phyloP scores from a whole-genome alignment of 2,888 invertebrate species.

The Euproctis similis region DNA sequence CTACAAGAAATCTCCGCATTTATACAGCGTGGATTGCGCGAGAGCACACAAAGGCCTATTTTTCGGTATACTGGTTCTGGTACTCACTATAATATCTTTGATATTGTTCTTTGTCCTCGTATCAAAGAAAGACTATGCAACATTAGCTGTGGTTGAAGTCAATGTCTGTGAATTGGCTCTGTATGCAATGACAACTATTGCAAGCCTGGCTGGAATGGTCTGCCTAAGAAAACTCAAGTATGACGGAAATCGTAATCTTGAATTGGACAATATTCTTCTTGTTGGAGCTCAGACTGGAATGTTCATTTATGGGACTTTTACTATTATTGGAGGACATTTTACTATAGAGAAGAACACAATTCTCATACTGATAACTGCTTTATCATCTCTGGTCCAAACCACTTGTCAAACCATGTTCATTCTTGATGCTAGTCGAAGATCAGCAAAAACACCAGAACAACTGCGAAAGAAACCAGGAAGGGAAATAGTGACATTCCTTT shows the following conservation, averaged over 20 bases:
- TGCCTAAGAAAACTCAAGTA: slow-evolving; percentile 90
- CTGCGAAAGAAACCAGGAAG: slow-evolving; percentile 91
- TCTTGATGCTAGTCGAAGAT: slow-evolving; percentile 90
- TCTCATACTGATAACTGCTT: slow-evolving; percentile 87
- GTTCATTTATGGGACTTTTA: slow-evolving; percentile 94
- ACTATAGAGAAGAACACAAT: slow-evolving; percentile 87
- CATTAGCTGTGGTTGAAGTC: slow-evolving; percentile 90
- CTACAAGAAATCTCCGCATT: slow-evolving; percentile 88
- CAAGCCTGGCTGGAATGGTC: slow-evolving; percentile 91
- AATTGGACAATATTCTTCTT: slow-evolving; percentile 91
- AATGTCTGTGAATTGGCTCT: slow-evolving; percentile 91
- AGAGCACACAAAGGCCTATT: slow-evolving; percentile 95
- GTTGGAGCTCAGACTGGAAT: slow-evolving; percentile 96
- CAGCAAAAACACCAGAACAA: slow-evolving; percentile 87
- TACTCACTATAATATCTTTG: slow-evolving; percentile 92
- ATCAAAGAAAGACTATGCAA: slow-evolving; percentile 85
- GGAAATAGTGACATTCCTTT: slow-evolving; percentile 93
- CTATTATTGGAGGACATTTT: slow-evolving; percentile 94
- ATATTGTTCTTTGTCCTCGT: slow-evolving; percentile 94
- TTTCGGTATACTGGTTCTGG: slow-evolving; percentile 90
- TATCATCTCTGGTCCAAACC: slow-evolving; percentile 91
- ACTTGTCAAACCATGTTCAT: slow-evolving; percentile 94
- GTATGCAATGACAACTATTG: slow-evolving; percentile 89
- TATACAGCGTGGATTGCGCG: slow-evolving; percentile 95
- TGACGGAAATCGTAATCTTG: slow-evolving; percentile 87